Conservation (phyloP, 2,113 vertebrate species). For the Lathamus discolor region DNA sequence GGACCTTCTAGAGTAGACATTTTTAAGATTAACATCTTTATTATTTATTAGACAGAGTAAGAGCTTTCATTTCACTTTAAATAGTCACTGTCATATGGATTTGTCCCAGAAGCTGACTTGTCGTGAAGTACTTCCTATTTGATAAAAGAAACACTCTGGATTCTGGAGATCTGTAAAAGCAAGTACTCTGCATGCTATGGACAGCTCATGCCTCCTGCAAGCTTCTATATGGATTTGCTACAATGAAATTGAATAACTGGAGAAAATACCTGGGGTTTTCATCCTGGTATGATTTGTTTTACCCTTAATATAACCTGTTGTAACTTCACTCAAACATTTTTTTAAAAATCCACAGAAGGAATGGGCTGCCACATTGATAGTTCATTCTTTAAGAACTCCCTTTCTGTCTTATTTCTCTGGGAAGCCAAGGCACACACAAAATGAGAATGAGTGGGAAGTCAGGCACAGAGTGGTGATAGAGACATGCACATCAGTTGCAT, state of each 20-base stretch:
- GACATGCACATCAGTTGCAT: no score
- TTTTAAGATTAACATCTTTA: constrained; percentile 21
- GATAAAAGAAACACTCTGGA: background rate
- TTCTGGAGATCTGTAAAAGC: constrained; percentile 10
- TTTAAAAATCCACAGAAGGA: background rate
- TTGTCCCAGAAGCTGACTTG: constrained; percentile 1
- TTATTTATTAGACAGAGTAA: constrained; percentile 52
- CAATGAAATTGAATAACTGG: background rate
- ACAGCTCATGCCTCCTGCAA: background rate
- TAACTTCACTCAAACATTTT: background rate
- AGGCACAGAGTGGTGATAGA: background rate
- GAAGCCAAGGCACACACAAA: background rate
- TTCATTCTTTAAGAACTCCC: background rate
- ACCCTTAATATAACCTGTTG: background rate
- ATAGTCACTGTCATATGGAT: background rate
- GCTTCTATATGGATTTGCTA: background rate
- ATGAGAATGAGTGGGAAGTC: background rate
- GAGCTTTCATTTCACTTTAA: constrained; percentile 25
- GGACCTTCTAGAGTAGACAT: constrained; percentile 31
- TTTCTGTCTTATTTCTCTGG: background rate
- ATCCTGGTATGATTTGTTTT: background rate
- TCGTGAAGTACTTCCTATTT: background rate
- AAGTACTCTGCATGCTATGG: background rate
- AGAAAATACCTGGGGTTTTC: background rate
- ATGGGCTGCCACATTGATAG: background rate